These are phyloP conservation scores for Papilio demoleus DNA, from an alignment of 2,888 invertebrate species.

Conservation along the genomic window DNA sequence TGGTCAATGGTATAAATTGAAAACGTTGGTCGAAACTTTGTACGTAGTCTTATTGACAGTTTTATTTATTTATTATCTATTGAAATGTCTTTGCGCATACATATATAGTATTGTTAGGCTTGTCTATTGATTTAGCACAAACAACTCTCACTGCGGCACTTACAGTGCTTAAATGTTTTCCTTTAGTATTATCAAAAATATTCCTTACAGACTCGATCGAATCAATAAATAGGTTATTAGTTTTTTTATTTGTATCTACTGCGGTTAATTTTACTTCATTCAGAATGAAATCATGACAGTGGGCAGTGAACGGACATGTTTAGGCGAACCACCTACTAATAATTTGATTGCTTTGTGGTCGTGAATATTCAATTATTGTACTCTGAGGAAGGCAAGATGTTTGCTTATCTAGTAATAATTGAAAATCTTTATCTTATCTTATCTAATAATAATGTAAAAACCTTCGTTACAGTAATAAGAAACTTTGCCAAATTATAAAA, in stretches of 20 bases:
- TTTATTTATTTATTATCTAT: conserved; percentile 2
- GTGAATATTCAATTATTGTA: not conserved
- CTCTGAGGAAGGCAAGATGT: not conserved
- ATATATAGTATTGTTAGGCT: not conserved
- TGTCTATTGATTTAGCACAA: not conserved
- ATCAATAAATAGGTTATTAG: not conserved
- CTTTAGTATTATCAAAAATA: too few species aligned
- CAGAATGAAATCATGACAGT: conserved; percentile 10
- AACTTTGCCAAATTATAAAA: too few species aligned
- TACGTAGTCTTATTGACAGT: not conserved
- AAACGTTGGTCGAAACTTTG: conserved; percentile 22
- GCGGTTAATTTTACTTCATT: not conserved
- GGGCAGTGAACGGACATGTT: conserved; percentile 31
- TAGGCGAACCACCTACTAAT: conserved; percentile 29
- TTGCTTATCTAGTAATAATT: too few species aligned
- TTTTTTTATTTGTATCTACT: not conserved
- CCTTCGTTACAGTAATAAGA: too few species aligned
- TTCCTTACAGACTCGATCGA: too few species aligned
- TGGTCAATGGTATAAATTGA: conserved; percentile 34
- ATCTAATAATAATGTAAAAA: too few species aligned
- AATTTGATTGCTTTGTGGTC: conserved; percentile 15
- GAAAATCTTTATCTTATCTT: too few species aligned
- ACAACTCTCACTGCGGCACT: too few species aligned
- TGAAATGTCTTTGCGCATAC: not conserved
- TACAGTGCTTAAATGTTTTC: too few species aligned